Evolutionary conservation across 2,888 invertebrate genomes (phyloP), one percentile per base, ranked within the genome.

Genomic region (Rhyacophila evoluta): DNA sequence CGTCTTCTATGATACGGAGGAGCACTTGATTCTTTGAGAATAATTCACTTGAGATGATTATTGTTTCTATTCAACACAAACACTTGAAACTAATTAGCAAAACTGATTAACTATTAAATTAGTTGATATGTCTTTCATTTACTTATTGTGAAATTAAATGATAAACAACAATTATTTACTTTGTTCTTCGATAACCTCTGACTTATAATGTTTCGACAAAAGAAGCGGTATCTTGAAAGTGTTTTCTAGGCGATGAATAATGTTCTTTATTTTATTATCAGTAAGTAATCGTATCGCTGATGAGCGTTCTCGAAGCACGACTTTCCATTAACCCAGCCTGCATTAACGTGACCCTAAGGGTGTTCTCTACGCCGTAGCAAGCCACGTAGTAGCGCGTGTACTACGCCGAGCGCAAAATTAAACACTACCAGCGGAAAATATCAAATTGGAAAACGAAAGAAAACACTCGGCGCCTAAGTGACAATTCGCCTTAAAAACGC

Each of bases 1-100:
- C 12, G 74, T 70, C 41, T 67, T 77, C 77, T 68, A 15, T 77
- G 72, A 77, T 72, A 77, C 73, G 69, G 12, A 72, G 67, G 27
- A 15, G 10, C 15, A 76, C 19, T 70, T 69, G 28, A 69, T 38
- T 19, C 68, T 72, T 55, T 67, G 72, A 55, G n/a, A n/a, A n/a
- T 6, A 19, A 27, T 77, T 73, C 73, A 77, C 77, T 69, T 19
- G 10, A 36, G 69, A 29, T 55, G 19, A 25, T 55, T 73, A 33
- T 29, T 27, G 69, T 37, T 38, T 29, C 25, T 5, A 72, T 73
- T 77, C 39, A 73, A 73, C 73, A 29, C 77, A 38, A 72, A 36
- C 77, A 77, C 73, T 39, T 69, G 11, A 25, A 67, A 37, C 41
- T 77, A 67, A 28, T 70, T 67, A 33, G 69, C 68, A 36, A 27